Percentiles rank a stretch among this genome's conserved stretches.
Evolutionary conservation across 2,113 vertebrate genomes (phyloP).

Genomic region (Dipodomys merriami): DNA sequence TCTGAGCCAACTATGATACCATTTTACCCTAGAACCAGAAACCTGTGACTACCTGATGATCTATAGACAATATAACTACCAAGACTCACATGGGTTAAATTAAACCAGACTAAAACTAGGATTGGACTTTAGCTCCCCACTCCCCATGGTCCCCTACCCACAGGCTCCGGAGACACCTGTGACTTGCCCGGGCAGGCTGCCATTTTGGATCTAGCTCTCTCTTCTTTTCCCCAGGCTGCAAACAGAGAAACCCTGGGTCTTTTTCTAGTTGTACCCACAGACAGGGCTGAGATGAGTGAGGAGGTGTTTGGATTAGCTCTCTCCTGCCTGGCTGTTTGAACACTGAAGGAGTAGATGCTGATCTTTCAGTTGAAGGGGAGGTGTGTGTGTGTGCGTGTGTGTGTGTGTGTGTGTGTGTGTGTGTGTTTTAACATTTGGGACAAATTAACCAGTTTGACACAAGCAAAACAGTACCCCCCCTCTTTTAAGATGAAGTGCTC

Average conservation of each 20-base stretch:
- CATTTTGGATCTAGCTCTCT: not conserved
- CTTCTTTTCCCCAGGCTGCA: not conserved
- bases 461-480: constrained; percentile 64
- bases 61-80: too few relatives aligned
- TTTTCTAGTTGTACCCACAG: not conserved
- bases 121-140: not conserved
- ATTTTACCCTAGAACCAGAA: not conserved
- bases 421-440: constrained; percentile 74
- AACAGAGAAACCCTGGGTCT: not conserved
- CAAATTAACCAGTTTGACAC: constrained; percentile 79
- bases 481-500: constrained; percentile 75
- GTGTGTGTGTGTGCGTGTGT: too few relatives aligned
- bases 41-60: too few relatives aligned
- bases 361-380: constrained; percentile 67
- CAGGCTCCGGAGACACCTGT: too few relatives aligned
- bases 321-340: constrained; percentile 57
- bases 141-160: not conserved
- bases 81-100: not conserved
- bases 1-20: not conserved
- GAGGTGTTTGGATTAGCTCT: constrained; percentile 33
- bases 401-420: too few relatives aligned
- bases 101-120: not conserved
- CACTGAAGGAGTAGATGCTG: not conserved
- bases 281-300: not conserved
- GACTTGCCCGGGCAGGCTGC: not conserved